Percentiles rank a stretch among this genome's conserved stretches.
phyloP scores from a whole-genome alignment of 2,113 vertebrate genomes.

The Coracopsis vasa region DNA sequence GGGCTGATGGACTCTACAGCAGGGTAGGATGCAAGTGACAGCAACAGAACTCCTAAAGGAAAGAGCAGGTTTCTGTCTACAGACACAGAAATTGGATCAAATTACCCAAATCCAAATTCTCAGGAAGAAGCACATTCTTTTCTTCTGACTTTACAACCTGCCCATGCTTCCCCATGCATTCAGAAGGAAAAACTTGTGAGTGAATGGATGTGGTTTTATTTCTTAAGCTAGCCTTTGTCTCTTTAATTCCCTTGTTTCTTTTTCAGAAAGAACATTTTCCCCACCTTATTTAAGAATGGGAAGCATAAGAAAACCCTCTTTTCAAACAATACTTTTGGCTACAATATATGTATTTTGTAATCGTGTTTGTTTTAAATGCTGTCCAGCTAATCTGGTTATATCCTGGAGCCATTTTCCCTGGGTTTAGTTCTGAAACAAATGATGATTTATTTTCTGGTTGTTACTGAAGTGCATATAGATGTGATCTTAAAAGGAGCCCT shows the following conservation, averaged over 20 bases:
- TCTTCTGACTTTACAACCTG: not conserved
- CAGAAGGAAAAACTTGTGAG: not conserved
- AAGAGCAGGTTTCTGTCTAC: not conserved
- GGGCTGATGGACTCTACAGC: not conserved
- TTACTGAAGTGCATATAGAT: not conserved
- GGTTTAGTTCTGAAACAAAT: conserved; percentile 19
- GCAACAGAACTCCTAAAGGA: not conserved
- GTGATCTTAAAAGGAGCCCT: not conserved
- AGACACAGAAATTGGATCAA: not conserved
- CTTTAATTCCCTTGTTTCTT: conserved; percentile 13
- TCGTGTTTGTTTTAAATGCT: conserved; percentile 33
- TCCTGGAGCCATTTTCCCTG: not conserved
- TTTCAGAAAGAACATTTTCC: conserved; percentile 19
- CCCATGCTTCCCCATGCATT: fast-evolving
- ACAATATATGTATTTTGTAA: conserved; percentile 8
- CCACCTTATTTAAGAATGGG: not conserved
- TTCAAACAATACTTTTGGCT: conserved; percentile 45
- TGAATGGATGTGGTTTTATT: conserved; percentile 45
- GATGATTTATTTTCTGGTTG: conserved; percentile 32
- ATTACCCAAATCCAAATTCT: not conserved
- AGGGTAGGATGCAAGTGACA: not conserved
- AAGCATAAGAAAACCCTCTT: not conserved
- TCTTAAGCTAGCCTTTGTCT: conserved; percentile 17
- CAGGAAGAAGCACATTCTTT: not conserved
- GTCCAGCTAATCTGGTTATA: conserved; percentile 6